These are phyloP conservation scores for Sebastes oblongus DNA, from an alignment of 2,797 vertebrate species.

Conservation along the genomic window DNA sequence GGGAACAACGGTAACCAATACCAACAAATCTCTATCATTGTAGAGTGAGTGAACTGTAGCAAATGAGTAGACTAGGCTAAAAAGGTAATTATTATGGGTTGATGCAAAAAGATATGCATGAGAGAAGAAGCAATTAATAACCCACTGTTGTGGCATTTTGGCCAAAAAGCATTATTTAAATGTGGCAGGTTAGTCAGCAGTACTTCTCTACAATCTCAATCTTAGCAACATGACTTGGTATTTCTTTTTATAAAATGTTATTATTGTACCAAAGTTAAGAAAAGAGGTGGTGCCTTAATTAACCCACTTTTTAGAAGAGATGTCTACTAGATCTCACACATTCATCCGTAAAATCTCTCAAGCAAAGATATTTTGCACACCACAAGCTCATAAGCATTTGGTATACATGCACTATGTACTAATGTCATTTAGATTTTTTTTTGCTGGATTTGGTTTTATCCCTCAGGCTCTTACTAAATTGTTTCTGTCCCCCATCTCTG, in stretches of 20 bases:
- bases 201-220: background rate
- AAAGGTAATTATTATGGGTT: conserved; percentile 6
- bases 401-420: background rate
- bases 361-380: background rate
- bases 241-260: background rate
- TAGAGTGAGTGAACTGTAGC: background rate
- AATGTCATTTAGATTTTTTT: background rate
- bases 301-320: background rate
- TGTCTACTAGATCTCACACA: background rate
- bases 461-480: background rate
- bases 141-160: background rate
- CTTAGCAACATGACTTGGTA: background rate
- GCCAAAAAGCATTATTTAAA: background rate
- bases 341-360: background rate
- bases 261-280: background rate
- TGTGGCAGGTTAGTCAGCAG: background rate
- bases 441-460: background rate
- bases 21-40: background rate
- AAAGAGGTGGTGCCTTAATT: background rate
- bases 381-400: background rate
- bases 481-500: background rate
- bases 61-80: background rate
- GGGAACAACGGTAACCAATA: background rate
- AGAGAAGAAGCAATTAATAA: background rate
- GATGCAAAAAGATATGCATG: background rate